Base-by-base conservation (phyloP, 2,888 invertebrate species). In the Yponomeuta evonymella region DNA sequence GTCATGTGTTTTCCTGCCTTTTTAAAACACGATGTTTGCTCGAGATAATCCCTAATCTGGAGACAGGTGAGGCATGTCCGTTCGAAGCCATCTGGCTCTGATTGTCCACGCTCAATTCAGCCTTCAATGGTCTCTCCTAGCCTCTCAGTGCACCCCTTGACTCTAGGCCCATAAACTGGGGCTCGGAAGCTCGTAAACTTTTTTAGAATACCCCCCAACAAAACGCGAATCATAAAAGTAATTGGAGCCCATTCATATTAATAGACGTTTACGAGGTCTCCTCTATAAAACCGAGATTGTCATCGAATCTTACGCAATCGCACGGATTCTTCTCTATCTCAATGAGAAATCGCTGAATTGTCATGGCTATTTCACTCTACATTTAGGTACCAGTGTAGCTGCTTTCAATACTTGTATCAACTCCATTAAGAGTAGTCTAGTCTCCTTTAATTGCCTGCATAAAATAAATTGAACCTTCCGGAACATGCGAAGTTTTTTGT, bases 191-290 rank as follows among this genome's bases (percentile, higher is more conserved):
- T 91, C 92, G 88, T 92, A 92, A 92, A 92, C 76, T 88, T 92
- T 90, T 91, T 90, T 84, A 88, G 86, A 85, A 80, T 85, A 77
- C 82, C 87, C 88, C 85, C 83, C 83, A 80, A 90, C 90, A 91
- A 91, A 92, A 92, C 85, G 90, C 89, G 84, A 87, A 88, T 88
- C 90, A 85, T 93, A 93, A 93, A 93, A 88, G 87, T 93, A 93
- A 93, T 93, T 93, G 92, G 88, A 85, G 84, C 85, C 90, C 88
- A 93, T 93, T 93, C 92, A 91, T 92, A 92, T 92, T 92, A 93
- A 92, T 91, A 91, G 92, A 92, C 92, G 83, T 92, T 93, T 92
- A 93, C 89, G 90, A 91, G 83, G 81, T 82, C 85, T 86, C 82
- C 78, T 78, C 87, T 87, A 90, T 92, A 92, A 92, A 92, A 90